phyloP scores from a whole-genome alignment of 2,888 invertebrate genomes.

The Apoda limacodes region DNA sequence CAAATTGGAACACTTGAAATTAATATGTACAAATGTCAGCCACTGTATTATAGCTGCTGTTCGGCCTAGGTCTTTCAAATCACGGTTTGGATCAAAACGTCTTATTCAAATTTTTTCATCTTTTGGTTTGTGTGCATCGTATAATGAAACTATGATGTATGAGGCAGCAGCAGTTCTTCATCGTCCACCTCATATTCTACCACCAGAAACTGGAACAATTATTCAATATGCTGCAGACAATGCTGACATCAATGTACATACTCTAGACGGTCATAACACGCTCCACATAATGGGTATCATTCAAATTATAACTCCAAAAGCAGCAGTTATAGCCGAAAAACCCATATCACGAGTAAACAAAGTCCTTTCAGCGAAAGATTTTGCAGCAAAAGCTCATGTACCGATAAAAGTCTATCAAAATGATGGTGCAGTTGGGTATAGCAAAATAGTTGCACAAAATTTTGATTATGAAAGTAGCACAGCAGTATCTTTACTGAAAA shows the following conservation, averaged over 20 bases:
- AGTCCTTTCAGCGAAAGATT: conserved; percentile 21
- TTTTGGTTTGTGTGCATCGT: conserved; percentile 22
- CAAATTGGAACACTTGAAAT: conserved; percentile 23
- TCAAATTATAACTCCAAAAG: conserved; percentile 16
- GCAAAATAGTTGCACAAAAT: conserved; percentile 18
- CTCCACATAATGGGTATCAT: too few species aligned
- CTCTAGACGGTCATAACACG: conserved; percentile 17
- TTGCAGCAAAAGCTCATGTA: conserved; percentile 25
- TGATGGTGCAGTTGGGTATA: conserved; percentile 22
- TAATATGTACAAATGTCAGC: conserved; percentile 18
- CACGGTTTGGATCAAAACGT: conserved; percentile 15
- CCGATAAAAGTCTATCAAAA: conserved; percentile 25
- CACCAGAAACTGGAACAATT: conserved; percentile 21
- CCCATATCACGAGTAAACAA: conserved; percentile 10
- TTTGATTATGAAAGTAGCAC: conserved; percentile 17
- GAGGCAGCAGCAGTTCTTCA: too few species aligned
- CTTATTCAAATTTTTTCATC: conserved; percentile 7
- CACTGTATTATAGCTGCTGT: conserved; percentile 18
- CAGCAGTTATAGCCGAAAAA: conserved; percentile 11
- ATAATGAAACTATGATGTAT: too few species aligned
- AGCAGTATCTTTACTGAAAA: too few species aligned
- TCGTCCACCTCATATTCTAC: conserved; percentile 19
- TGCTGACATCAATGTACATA: conserved; percentile 22
- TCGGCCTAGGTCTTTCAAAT: conserved; percentile 23
- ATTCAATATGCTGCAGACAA: conserved; percentile 22